phyloP scores from a whole-genome alignment of 2,113 vertebrate genomes.

The Callithrix jacchus region DNA sequence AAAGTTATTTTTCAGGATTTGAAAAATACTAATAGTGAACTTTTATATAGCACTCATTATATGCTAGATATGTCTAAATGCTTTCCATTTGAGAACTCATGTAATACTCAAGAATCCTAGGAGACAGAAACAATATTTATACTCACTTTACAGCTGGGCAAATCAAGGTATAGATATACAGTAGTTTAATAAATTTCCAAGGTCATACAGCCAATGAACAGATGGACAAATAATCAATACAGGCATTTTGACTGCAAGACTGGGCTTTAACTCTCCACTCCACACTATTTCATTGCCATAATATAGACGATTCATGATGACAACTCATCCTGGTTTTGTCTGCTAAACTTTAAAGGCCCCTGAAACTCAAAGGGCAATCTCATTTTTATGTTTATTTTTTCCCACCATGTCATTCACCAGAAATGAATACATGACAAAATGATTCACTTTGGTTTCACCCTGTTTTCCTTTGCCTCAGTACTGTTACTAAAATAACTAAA shows the following conservation, averaged over 20 bases:
- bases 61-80: background rate
- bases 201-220: background rate
- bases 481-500: background rate
- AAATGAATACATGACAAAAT: background rate
- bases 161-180: background rate
- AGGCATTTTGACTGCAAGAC: background rate
- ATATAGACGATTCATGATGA: background rate
- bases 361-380: background rate
- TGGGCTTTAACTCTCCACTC: background rate
- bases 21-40: background rate
- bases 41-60: background rate
- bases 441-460: background rate
- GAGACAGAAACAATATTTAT: background rate
- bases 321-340: background rate
- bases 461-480: background rate
- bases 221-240: background rate
- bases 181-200: background rate
- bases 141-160: background rate
- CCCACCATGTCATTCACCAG: background rate
- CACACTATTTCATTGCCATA: background rate
- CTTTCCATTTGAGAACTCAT: background rate
- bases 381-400: background rate
- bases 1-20: background rate
- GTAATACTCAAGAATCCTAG: background rate
- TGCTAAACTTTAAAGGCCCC: background rate